Base-by-base conservation (phyloP, 1,140 invertebrate genomes). In the Papilio helenus region DNA sequence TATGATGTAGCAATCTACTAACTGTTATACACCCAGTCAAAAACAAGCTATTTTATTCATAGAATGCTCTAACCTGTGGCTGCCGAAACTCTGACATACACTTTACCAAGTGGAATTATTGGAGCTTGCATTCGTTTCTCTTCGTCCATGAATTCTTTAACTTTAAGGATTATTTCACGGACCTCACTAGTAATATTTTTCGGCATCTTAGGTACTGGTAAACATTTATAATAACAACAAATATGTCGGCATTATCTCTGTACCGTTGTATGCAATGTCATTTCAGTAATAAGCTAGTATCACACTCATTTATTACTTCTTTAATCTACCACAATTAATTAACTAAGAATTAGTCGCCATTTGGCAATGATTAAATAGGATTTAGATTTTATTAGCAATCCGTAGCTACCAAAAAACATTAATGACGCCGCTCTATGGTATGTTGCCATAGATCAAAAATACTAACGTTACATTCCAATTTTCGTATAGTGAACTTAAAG, bases 121-220 rank as follows among this genome's bases (percentile, higher is more conserved):
- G 92, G 93, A 71, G 92, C 91, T 89, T 94, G 92, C 93, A 94
- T 94, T 23, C 92, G 87, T 82, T 94, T 94, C 51, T 94, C 93
- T 81, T 93, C 92, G 73, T 94, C 93, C 93, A 94, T 94, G 85
- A 94, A 94, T 72, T 94, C 93, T 83, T 94, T 94, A 10, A 94
- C 93, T 86, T 92, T 92, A 79, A 94, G 86, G 81, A 94, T 94
- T 82, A 94, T 92, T 46, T 94, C 93, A 58, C 93, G 90, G 26
- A 94, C 93, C 86, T 94, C 93, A 85, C 79, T 92, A n/a, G 92
- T 94, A 79, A 94, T 93, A 83, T 94, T 94, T 86, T 93, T 94
- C 78, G 93, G 93, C 92, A 94, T 94, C 79, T 87, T 89, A 80
- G 9, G 46, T n/a, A 46, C 1, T 81, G 72, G 34, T 46, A 79